phyloP scores from a whole-genome alignment of 23 tunicate species.

The Ciona savignyi region DNA sequence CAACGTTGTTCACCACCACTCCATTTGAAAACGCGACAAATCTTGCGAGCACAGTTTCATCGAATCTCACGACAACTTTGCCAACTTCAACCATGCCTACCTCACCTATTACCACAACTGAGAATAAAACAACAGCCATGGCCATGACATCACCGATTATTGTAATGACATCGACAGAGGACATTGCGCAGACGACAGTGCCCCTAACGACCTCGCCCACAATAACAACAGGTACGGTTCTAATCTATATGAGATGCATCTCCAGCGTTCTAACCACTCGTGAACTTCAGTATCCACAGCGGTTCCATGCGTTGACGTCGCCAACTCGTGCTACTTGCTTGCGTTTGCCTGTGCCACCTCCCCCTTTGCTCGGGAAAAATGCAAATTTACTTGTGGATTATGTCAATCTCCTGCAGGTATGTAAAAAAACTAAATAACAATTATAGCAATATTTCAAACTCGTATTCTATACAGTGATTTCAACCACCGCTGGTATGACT shows the following conservation, averaged over 20 bases:
- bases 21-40: neutral
- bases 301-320: slow-evolving; percentile 9
- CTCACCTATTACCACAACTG: slow-evolving; percentile 6
- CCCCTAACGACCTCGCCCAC: too few species aligned
- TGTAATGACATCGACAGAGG: neutral
- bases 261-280: too few species aligned
- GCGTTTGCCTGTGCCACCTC: slow-evolving; percentile 9
- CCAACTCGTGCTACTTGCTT: slow-evolving; percentile 9
- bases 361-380: slow-evolving; percentile 1
- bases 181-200: too few species aligned
- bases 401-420: slow-evolving; percentile 9
- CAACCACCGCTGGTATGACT: too few species aligned
- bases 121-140: neutral
- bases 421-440: too few species aligned
- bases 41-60: too few species aligned
- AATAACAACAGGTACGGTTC: too few species aligned
- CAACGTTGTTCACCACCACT: neutral
- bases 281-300: too few species aligned
- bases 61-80: neutral
- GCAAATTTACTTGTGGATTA: slow-evolving; percentile 16
- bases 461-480: too few species aligned
- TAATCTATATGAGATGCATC: too few species aligned
- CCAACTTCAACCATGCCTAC: too few species aligned
- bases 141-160: neutral
- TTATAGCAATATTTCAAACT: too few species aligned